Conservation (phyloP, 2,113 vertebrate genomes). For the Pterocles burchelli region DNA sequence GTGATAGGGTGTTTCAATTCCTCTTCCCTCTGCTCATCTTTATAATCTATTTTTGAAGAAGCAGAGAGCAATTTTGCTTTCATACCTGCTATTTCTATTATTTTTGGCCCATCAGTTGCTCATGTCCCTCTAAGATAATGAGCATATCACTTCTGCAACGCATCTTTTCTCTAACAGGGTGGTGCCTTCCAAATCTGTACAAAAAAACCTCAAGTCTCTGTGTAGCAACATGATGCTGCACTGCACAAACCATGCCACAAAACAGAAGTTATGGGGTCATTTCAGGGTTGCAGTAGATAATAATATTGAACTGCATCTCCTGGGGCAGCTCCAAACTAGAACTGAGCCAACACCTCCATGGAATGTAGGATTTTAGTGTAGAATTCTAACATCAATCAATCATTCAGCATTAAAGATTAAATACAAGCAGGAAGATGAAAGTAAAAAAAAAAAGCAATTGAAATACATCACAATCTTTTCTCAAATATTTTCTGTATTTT, state of each 20-base stretch:
- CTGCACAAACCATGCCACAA: not conserved
- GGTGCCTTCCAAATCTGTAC: not conserved
- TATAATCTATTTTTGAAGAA: not conserved
- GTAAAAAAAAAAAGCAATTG: not conserved
- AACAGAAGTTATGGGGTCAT: not conserved
- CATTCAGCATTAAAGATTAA: not conserved
- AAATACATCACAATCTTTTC: not conserved
- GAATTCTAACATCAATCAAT: not conserved
- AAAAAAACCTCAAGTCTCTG: not conserved
- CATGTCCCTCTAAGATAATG: not conserved
- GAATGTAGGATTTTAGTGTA: not conserved
- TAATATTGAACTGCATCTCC: not conserved
- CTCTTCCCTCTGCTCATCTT: not conserved
- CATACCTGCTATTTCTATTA: not conserved
- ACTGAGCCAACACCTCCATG: not conserved
- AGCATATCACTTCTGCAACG: not conserved
- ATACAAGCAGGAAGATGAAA: not conserved
- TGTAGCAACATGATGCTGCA: not conserved
- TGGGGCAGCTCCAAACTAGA: not conserved
- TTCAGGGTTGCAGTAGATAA: not conserved
- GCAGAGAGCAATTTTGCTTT: not conserved
- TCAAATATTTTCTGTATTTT: not conserved
- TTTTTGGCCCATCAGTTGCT: not conserved
- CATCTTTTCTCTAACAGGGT: not conserved
- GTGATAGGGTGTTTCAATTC: not conserved